Percentiles rank a stretch among this genome's conserved stretches.
Evolutionary conservation across 2,113 vertebrate genomes (phyloP).

Genomic region (Scartelaos histophorus): DNA sequence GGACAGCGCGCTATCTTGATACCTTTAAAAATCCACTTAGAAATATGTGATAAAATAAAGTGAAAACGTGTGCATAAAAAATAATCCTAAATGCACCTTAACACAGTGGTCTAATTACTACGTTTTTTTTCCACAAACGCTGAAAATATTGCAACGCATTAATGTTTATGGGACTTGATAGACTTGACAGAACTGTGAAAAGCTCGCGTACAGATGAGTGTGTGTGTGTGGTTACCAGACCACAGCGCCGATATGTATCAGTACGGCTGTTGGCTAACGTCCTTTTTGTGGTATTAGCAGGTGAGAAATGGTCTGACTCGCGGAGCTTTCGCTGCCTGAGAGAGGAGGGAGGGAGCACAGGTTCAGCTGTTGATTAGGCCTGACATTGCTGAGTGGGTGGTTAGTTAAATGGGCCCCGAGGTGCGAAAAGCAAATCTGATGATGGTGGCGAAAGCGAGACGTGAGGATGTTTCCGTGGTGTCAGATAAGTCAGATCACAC

Average conservation of each 20-base stretch:
- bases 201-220: background rate
- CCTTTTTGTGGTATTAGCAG: constrained; percentile 75
- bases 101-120: too few species aligned
- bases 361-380: constrained; percentile 37
- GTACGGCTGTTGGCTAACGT: constrained; percentile 65
- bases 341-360: background rate
- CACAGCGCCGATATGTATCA: constrained; percentile 62
- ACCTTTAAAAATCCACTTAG: too few species aligned
- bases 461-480: constrained; percentile 44
- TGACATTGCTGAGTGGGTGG: constrained; percentile 41
- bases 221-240: constrained; percentile 49
- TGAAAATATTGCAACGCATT: too few species aligned
- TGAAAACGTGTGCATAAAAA: too few species aligned
- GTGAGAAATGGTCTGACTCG: constrained; percentile 59
- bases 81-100: too few species aligned
- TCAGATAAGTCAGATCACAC: constrained; percentile 56
- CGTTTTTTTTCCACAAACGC: too few species aligned
- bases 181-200: background rate
- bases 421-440: constrained; percentile 64
- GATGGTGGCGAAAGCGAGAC: constrained; percentile 47
- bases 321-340: constrained; percentile 4
- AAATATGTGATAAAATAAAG: too few species aligned
- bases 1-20: too few species aligned
- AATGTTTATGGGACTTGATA: too few species aligned
- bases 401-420: constrained; percentile 41